Base-by-base conservation (phyloP, 2,797 vertebrate genomes). In the Takifugu ocellatus region DNA sequence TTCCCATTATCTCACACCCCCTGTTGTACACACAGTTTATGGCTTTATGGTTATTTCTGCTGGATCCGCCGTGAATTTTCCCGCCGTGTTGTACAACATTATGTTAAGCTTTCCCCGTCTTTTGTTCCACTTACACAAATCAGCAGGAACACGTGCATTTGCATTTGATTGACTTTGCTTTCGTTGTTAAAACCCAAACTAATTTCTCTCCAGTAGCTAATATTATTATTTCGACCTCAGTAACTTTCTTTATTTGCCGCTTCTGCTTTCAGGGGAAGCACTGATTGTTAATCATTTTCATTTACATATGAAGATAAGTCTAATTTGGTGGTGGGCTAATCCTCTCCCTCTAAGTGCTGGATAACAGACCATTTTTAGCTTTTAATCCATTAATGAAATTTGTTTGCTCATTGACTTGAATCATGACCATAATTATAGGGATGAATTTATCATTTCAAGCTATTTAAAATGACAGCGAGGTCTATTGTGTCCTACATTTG, bases 301-400 rank as follows among this genome's bases (percentile, higher is more conserved):
- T 92, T 91, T 90, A 88, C 90, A 91, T 90, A 89, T 74, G 72
- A 77, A 90, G 90, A 91, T 91, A 91, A 90, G 75, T 88, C 79
- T 89, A 90, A 90, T 88, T 80, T 86, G 86, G 85, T 81, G 72
- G 56, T 74, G 59, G 73, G 83, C 84, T 92, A 91, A 92, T 91
- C 87, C 85, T 74, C 84, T 86, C 84, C 79, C 81, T 84, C 84
- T 86, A 83, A 90, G 82, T 90, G 87, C 77, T 79, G 84, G 86
- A 89, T 90, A 90, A 90, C 86, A 79, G 82, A 85, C 85, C 77
- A 87, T 88, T 91, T 91, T 90, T 89, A 87, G 89, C 88, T 88
- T 89, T 84, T 89, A 90, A 86, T 91, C 86, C 86, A 88, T 90
- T 92, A 91, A 92, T 91, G 89, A 89, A 91, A 91, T 91, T 88